Conservation (phyloP, 1,140 invertebrate species). For the Drosophila repletoides region DNA sequence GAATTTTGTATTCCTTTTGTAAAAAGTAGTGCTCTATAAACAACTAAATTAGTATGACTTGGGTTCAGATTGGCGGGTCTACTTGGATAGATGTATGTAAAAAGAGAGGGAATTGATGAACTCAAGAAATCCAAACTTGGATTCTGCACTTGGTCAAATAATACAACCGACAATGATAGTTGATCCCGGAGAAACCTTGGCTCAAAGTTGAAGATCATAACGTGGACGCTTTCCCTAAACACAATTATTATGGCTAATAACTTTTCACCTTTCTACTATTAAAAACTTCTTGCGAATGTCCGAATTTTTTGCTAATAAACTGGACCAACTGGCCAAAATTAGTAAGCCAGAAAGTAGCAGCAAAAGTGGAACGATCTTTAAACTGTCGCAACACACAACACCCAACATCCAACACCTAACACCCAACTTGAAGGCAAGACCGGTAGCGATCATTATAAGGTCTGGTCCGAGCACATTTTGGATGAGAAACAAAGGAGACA, state of each 20-base stretch:
- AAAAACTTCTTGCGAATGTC: slow-evolving; percentile 7
- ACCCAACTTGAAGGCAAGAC: slow-evolving; percentile 45
- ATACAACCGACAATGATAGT: neutral
- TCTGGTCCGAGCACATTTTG: neutral
- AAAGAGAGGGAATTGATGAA: too few relatives aligned
- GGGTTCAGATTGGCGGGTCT: too few relatives aligned
- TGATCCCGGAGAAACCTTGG: slow-evolving; percentile 6
- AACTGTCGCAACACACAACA: slow-evolving; percentile 20
- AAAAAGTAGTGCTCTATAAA: neutral
- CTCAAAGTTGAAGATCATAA: slow-evolving; percentile 23
- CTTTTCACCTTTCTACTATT: slow-evolving; percentile 25
- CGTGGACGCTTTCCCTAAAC: slow-evolving; percentile 15
- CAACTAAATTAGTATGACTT: too few relatives aligned
- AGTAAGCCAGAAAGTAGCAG: slow-evolving; percentile 21
- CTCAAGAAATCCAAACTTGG: too few relatives aligned
- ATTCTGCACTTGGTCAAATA: neutral
- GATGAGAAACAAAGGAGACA: too few relatives aligned
- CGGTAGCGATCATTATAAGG: slow-evolving; percentile 57
- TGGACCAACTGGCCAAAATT: slow-evolving; percentile 22
- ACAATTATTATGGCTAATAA: slow-evolving; percentile 34
- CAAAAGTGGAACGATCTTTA: slow-evolving; percentile 55
- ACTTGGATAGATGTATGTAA: too few relatives aligned
- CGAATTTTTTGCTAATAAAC: slow-evolving; percentile 10
- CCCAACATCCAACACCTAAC: slow-evolving; percentile 8
- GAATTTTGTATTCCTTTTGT: too few relatives aligned